Evolutionary conservation across 2,888 invertebrate genomes (phyloP), one percentile per base, ranked within the genome.

Genomic region (Drosophila trichaetosa): DNA sequence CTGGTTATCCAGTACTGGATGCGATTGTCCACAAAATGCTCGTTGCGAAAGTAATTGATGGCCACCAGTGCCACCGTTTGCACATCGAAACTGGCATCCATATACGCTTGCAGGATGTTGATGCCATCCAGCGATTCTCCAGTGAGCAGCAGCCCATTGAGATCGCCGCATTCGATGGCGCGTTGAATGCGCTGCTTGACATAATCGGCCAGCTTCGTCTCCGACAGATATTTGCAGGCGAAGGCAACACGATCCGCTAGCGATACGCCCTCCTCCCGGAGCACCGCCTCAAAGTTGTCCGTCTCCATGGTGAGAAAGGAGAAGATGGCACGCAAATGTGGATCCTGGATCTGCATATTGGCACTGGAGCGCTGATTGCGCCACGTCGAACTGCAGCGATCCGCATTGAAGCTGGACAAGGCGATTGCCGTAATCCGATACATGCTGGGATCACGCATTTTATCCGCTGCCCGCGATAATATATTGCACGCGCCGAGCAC

Each of bases 171-270:
- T 70, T 95, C 95, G 33, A 95, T 95, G 79, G 98, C 94, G 82
- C 95, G 95, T 77, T 95, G 95, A 52, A 95, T 95, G 62, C 97
- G 94, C 78, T 94, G 94, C 75, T 95, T 95, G 58, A 98, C 94
- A 93, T 96, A 98, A 51, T 97, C 97, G 68, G 95, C 94, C 75
- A 99, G 94, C 93, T 96, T 95, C 24, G 94, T 94, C 93, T 99
- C 98, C 1, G 97, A 95, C 33, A 98, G 94, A 94, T 96, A 98
- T 90, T 96, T 95, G 90, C 97, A 96, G 27, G 98, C 98, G 94
- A 98, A 98, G n/a, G 98, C 98, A 60, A 98, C 96, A 86, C 97
- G 95, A 93, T 98, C 98, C 80, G 96, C 96, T 11, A 99, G 95
- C 0, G 96, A 96, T 94, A 99, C 96, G 53, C 96, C 97, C 49